Evolutionary conservation across 2,797 vertebrate species (phyloP), one percentile per base, ranked within the genome.

Genomic region (Oryzias dopingdopingensis): DNA sequence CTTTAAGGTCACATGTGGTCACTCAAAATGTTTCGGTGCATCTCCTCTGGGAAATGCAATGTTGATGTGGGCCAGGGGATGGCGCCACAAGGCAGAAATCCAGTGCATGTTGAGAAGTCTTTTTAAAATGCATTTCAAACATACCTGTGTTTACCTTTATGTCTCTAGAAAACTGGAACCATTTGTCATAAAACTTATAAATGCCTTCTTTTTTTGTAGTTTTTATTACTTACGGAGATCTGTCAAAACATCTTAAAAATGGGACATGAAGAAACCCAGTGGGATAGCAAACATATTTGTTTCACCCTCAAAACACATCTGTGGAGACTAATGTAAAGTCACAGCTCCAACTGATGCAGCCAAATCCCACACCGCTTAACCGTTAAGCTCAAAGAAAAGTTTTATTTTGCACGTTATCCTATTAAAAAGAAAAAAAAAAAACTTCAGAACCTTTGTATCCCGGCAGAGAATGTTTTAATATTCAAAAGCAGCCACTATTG

Each of bases 381-480:
- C 77, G 86, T 88, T 86, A 87, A 86, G 78, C 83, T 90, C 83
- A 89, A 90, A 90, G 80, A 76, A 75, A 80, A 74, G 80, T 90
- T 91, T 91, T 90, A 92, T 92, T 92, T 90, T 86, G 78, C 81
- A 51, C 69, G 62, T 76, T 70, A 58, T 80, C 81, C 82, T 85
- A 87, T 90, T 89, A 90, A 87, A 88, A 91, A 88, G 87, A 91
- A 89, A 85, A 37, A 32, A 32, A 32, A 32, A 32, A 32, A 32
- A 32, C 89, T 88, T 90, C 86, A 91, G 89, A 90, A 84, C 88
- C 83, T 88, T 86, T 88, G 82, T 80, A 81, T 76, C 80, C 84
- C 59, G 69, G 86, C 86, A 86, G 88, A 89, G 90, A 91, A 91
- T 87, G 90, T 90, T 92, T 92, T 91, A 92, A 93, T 92, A 92